phyloP scores from a whole-genome alignment of 2,888 invertebrate species.

The Blera fallax region DNA sequence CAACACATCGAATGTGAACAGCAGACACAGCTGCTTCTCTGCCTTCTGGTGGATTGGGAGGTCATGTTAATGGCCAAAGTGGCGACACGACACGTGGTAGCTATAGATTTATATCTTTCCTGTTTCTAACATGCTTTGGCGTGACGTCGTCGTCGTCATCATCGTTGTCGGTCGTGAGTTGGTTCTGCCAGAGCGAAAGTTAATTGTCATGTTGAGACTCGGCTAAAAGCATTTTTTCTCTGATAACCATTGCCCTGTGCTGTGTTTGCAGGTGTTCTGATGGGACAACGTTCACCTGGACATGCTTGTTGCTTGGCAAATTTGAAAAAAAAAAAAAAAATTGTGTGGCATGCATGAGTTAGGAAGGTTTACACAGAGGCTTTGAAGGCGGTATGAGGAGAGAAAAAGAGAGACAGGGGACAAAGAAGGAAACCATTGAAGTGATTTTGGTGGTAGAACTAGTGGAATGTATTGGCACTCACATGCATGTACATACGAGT shows the following conservation, averaged over 20 bases:
- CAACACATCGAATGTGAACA: background rate
- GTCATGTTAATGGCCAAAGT: conserved; percentile 68
- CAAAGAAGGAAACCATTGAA: conserved; percentile 18
- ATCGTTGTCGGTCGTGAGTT: conserved; percentile 32
- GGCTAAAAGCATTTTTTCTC: conserved; percentile 44
- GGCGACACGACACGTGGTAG: conserved; percentile 68
- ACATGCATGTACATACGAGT: background rate
- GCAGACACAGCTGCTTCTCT: conserved; percentile 51
- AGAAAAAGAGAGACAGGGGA: background rate
- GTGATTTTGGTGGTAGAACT: conserved; percentile 23
- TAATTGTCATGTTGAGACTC: conserved; percentile 59
- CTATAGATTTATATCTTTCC: conserved; percentile 52
- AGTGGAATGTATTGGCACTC: conserved; percentile 1
- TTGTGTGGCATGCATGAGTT: background rate
- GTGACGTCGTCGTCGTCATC: conserved; percentile 20
- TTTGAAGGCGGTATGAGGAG: too few species aligned
- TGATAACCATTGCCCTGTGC: background rate
- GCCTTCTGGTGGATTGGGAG: conserved; percentile 41
- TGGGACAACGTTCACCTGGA: conserved; percentile 26
- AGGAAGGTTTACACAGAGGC: background rate
- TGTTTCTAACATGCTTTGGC: conserved; percentile 47
- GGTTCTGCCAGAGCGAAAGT: conserved; percentile 60
- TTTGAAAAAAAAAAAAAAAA: too few species aligned
- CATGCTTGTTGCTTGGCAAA: conserved; percentile 49
- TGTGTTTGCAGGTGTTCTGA: conserved; percentile 36